Evolutionary conservation across 2,888 invertebrate genomes (phyloP), one percentile per base, ranked within the genome.

Genomic region (Hirtodrosophila histrioides): DNA sequence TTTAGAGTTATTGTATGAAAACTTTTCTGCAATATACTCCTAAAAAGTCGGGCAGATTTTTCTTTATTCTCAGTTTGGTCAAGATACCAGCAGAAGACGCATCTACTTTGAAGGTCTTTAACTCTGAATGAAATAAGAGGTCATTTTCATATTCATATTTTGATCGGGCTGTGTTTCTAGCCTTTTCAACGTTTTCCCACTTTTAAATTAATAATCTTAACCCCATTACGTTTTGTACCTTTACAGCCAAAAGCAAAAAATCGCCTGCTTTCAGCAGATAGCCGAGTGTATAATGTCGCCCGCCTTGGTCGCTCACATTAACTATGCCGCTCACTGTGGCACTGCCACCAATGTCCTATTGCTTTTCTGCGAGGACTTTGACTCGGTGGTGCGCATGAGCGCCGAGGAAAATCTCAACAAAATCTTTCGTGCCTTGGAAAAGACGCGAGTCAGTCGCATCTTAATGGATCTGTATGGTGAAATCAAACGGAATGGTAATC

Each of bases 391-490:
- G 29, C 93, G 96, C 61, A 95, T 96, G 93, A 94, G 95, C 50
- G 96, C 96, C 41, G 96, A 96, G 89, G 97, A 97, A 92, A 95
- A 95, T 86, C 92, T 97, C 1, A 96, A 96, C 89, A 93, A 94
- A 90, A 95, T 96, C 54, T 95, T 96, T 78, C 93, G 95, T 91
- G 93, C 93, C 6, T 91, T 95, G 85, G 93, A 94, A 72, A 95
- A 95, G 88, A 94, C 94, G 17, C 94, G 95, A 75, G 93, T 95
- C 9, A 94, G 94, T 27, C 94, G 96, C 85, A 93, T 97, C 55
- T 94, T 96, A 86, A 94, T 96, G 86, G 96, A 96, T 90, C 92
- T 97, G 41, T 96, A 95, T 88, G 95, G 95, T 78, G 96, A 96
- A 92, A 95, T 97, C 43, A 96, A 96, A 90, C 94, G 94, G 88